Conservation (phyloP, 2,797 vertebrate genomes). For the Manis javanica region DNA sequence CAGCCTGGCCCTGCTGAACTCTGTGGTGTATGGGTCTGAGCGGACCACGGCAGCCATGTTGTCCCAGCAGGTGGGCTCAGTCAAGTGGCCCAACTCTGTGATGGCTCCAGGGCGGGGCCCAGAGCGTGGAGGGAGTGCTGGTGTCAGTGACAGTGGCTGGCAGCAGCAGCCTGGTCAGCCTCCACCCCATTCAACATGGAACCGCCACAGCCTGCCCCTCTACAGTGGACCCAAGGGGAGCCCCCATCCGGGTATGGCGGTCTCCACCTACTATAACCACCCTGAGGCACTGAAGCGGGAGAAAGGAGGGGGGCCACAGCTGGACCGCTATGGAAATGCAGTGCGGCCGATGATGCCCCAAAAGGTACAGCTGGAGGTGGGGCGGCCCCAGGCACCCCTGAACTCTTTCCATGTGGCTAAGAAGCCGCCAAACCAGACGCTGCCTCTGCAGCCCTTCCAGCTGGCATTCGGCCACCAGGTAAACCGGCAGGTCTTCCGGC, state of each 20-base stretch:
- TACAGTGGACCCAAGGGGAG: slow-evolving; percentile 89
- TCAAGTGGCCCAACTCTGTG: slow-evolving; percentile 92
- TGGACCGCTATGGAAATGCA: slow-evolving; percentile 87
- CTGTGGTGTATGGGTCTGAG: slow-evolving; percentile 93
- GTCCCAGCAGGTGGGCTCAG: slow-evolving; percentile 92
- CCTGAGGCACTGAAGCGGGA: slow-evolving; percentile 90
- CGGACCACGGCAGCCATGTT: slow-evolving; percentile 92
- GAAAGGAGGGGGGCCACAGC: slow-evolving; percentile 88
- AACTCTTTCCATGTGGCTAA: slow-evolving; percentile 90
- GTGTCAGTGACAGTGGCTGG: slow-evolving; percentile 88
- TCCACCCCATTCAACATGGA: slow-evolving; percentile 87
- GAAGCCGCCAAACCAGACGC: slow-evolving; percentile 91
- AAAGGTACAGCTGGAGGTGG: slow-evolving; percentile 88
- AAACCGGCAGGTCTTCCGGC: slow-evolving; percentile 94
- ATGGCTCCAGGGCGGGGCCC: slow-evolving; percentile 86
- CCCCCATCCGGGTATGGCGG: slow-evolving; percentile 82
- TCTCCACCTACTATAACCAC: slow-evolving; percentile 85
- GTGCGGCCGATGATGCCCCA: slow-evolving; percentile 89
- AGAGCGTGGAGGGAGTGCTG: slow-evolving; percentile 87
- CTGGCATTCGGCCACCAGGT: slow-evolving; percentile 96
- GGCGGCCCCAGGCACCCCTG: slow-evolving; percentile 89
- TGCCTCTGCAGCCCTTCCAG: slow-evolving; percentile 96
- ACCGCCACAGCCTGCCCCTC: slow-evolving; percentile 89
- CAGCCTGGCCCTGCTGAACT: slow-evolving; percentile 88
- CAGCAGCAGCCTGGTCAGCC: slow-evolving; percentile 87